Evolutionary conservation across 2,888 invertebrate genomes (phyloP), one percentile per base, ranked within the genome.

Genomic region (Erebia epiphron): DNA sequence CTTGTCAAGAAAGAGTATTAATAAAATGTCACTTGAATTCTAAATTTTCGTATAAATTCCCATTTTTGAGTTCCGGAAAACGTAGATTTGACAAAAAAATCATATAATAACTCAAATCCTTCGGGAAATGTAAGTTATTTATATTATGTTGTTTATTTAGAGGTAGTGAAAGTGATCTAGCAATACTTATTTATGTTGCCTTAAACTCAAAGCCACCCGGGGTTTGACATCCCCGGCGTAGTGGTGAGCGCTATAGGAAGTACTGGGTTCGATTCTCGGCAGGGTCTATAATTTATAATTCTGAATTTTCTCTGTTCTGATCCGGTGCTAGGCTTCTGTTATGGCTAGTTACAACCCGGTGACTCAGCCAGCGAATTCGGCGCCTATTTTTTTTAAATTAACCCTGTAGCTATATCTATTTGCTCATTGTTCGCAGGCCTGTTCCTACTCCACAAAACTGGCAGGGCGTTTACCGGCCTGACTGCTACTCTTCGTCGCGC

Each of bases 381-480:
- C 21, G 21, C 1, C 21, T 1, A 21, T 21, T 21, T 21, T 43
- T 43, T 43, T 1, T 9, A 10, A 43, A 8, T 43, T 43, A 43
- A 43, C 9, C 43, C 10, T 0, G 14, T 9, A 26, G 13, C 13
- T 5, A 57, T n/a, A 14, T n/a, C 35, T 5, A 26, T 3, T 26
- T 1, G 3, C 26, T 52, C 4, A 41, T 14, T 18, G 14, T 69
- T 52, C 2, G 11, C 78, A 91, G 91, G 91, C 80, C 83, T 76
- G 75, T 78, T 70, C 79, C 80, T 35, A 77, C 77, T 69, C 72
- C 76, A 7, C 83, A 85, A 13, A 80, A 84, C 60, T 82, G 80
- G 78, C 83, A 83, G 79, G 82, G 79, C 76, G 86, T 83, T 74
- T 82, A 82, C 68, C 79, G 80, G 75, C 90, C 88, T 35, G 83